Base-by-base conservation (phyloP, 2,888 invertebrate species). In the Seira ritae region DNA sequence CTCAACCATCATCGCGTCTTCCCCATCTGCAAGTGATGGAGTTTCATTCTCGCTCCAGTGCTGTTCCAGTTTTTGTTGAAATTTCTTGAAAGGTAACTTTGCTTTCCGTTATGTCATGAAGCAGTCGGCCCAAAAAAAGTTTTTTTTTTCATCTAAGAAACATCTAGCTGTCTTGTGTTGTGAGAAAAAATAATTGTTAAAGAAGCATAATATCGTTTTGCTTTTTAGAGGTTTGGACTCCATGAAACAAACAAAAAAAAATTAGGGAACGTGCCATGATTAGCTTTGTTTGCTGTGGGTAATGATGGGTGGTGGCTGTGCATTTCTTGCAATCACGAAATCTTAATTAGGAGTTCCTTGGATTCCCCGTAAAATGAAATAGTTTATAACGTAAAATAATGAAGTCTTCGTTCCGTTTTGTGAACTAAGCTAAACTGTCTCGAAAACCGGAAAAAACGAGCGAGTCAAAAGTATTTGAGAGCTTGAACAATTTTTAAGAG, bases 271-370 rank as follows among this genome's bases (percentile, higher is more conserved):
- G 68, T 75, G 81, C 46, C 81, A 71, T 60, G 67, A 76, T 76
- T 81, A 81, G 81, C 81, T 76, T 81, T 37, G 67, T 81, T 81
- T 76, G 65, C 17, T 19, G 66, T 71, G 67, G 68, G 20, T 80
- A 80, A 80, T 80, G 80, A 80, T 80, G 80, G 80, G 80, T 73
- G 80, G 70, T 69, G 80, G 73, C 55, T 55, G 55, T n/a, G 55
- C 12, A 12, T n/a, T n/a, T 55, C 55, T 55, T 17, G 17, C 55
- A 55, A 55, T 55, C 55, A 55, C n/a, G 17, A 55, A 55, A 55
- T 55, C n/a, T 55, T 55, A 55, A 55, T 55, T 55, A n/a, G 55
- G 55, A 55, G 55, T 55, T 55, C 55, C 55, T 55, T 55, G 12
- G 17, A 55, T 55, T 55, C 55, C 12, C 55, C 55, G 17, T n/a